A percentile compares a stretch with the other conserved stretches of the same genome.
These are phyloP conservation scores for Crossaster papposus DNA, from an alignment of 53 echinoderm and acorn worm species.

Conservation along the genomic window DNA sequence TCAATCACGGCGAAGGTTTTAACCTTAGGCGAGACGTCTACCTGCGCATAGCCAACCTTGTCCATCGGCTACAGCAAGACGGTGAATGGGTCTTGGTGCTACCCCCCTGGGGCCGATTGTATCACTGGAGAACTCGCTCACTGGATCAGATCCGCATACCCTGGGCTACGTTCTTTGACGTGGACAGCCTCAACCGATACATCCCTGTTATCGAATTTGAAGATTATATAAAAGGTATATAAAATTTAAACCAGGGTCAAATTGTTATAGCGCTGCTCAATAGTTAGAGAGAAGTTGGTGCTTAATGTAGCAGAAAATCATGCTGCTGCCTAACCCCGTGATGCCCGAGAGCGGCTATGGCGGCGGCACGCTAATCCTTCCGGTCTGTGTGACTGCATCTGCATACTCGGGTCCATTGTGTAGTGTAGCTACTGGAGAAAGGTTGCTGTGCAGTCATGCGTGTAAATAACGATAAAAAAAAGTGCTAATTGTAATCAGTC, in stretches of 20 bases:
- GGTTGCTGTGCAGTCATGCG: too few species aligned
- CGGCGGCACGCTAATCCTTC: too few species aligned
- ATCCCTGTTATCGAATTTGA: constrained; percentile 96
- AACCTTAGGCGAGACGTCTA: constrained; percentile 98
- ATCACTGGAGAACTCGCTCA: constrained; percentile 90
- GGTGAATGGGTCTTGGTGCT: constrained; percentile 88
- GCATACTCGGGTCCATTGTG: too few species aligned
- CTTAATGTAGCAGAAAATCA: too few species aligned
- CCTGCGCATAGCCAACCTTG: constrained; percentile 94
- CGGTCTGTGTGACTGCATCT: too few species aligned
- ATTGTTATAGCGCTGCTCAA: too few species aligned
- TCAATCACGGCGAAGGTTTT: constrained; percentile 96
- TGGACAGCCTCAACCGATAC: constrained; percentile 77
- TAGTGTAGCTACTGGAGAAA: too few species aligned
- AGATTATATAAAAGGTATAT: constrained; percentile 86
- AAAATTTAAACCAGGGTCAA: not conserved
- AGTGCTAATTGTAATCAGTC: too few species aligned
- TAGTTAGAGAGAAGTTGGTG: too few species aligned
- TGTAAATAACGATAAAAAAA: too few species aligned
- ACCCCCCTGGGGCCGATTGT: constrained; percentile 96
- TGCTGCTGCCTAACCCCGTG: too few species aligned
- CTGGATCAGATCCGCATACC: constrained; percentile 89
- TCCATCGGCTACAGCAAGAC: constrained; percentile 69
- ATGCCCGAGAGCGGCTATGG: too few species aligned
- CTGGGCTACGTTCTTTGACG: constrained; percentile 92